phyloP scores from a whole-genome alignment of 2,797 vertebrate species.

The Carapus acus region DNA sequence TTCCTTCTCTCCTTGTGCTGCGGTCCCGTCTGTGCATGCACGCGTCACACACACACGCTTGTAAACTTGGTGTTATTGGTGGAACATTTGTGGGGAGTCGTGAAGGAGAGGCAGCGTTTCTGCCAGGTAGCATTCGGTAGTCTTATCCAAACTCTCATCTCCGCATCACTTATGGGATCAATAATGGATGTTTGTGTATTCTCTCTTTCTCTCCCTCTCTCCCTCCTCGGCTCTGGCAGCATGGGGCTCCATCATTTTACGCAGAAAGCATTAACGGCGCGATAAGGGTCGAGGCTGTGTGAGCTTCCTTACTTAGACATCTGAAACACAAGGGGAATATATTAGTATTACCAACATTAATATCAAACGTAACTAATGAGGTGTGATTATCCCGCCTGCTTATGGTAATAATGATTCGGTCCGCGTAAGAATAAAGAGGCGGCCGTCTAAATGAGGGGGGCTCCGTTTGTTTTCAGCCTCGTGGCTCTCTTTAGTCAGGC shows the following conservation, averaged over 20 bases:
- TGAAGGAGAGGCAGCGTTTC: conserved; percentile 15
- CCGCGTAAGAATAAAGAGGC: conserved; percentile 55
- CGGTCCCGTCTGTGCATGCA: conserved; percentile 12
- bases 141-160: conserved; percentile 39
- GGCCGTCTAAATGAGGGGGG: conserved; percentile 29
- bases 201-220: conserved; percentile 50
- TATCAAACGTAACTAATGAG: conserved; percentile 76
- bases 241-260: conserved; percentile 67
- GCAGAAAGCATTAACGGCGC: conserved; percentile 57
- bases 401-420: conserved; percentile 63
- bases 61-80: conserved; percentile 29
- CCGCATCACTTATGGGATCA: conserved; percentile 53
- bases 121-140: conserved; percentile 32
- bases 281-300: conserved; percentile 45
- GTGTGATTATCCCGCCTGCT: conserved; percentile 70
- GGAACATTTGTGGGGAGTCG: conserved; percentile 24
- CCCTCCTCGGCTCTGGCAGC: conserved; percentile 36
- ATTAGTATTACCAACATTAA: conserved; percentile 71
- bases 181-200: conserved; percentile 57
- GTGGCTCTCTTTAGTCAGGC: conserved; percentile 40
- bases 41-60: conserved; percentile 6
- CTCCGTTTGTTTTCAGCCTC: conserved; percentile 33
- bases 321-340: conserved; percentile 64
- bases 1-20: conserved; percentile 35
- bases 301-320: conserved; percentile 59